Percentiles rank a stretch among this genome's conserved stretches.
phyloP scores from a whole-genome alignment of 2,113 vertebrate species.

The Oxyruncus cristatus region DNA sequence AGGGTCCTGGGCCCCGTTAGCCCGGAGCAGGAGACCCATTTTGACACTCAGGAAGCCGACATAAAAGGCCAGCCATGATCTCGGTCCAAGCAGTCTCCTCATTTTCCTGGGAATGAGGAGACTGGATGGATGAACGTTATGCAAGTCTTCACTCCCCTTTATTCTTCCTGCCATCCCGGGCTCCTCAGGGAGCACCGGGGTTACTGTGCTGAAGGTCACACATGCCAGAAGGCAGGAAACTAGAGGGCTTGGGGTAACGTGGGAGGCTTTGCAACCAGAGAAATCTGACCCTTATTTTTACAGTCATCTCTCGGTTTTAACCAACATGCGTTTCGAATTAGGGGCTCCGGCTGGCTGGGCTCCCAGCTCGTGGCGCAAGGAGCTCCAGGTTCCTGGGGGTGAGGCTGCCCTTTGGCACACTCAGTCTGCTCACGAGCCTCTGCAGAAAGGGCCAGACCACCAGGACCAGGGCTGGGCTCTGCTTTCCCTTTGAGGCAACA shows the following conservation, averaged over 20 bases:
- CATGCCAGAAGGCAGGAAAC: constrained; percentile 46
- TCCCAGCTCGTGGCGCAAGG: not conserved
- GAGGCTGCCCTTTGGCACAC: not conserved
- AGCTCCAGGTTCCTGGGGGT: not conserved
- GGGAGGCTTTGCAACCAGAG: not conserved
- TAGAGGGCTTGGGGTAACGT: not conserved
- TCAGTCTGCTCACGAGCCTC: rapidly evolving
- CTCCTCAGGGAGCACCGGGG: not conserved
- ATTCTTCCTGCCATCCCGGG: not conserved
- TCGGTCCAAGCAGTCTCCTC: not conserved
- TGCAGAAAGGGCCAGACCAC: not conserved
- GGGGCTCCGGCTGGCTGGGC: not conserved
- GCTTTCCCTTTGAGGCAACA: rapidly evolving
- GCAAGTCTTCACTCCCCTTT: constrained; percentile 15
- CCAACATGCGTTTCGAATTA: not conserved
- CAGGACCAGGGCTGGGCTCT: not conserved
- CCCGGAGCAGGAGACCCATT: not conserved
- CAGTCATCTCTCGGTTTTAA: not conserved
- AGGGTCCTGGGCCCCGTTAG: rapidly evolving
- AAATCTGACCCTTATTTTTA: not conserved
- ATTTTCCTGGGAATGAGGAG: not conserved
- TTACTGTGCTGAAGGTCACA: constrained; percentile 41
- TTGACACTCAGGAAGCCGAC: not conserved
- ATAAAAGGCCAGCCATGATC: not conserved
- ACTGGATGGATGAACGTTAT: not conserved